These are phyloP conservation scores for Callinectes sapidus DNA, from an alignment of 2,888 invertebrate genomes.

Conservation along the genomic window DNA sequence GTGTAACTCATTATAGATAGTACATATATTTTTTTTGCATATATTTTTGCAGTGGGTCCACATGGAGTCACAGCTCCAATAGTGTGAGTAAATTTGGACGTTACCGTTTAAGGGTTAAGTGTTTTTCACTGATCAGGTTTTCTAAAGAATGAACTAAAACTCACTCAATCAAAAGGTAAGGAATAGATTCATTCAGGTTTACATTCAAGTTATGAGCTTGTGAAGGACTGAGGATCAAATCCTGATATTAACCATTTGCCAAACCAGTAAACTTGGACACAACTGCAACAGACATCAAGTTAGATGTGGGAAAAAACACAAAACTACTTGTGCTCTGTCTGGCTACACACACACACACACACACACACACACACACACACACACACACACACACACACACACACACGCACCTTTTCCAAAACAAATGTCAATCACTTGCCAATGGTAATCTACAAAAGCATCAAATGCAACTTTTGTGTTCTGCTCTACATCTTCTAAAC, in stretches of 20 bases:
- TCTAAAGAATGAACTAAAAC: background rate
- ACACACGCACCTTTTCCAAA: background rate
- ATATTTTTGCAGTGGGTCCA: no score
- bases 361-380: conserved; percentile 25
- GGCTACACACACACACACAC: conserved; percentile 21
- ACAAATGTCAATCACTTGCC: background rate
- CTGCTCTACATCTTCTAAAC: background rate
- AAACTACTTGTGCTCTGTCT: background rate
- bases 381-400: conserved; percentile 25
- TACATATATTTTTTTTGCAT: no score
- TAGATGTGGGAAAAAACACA: background rate
- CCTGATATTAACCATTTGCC: background rate
- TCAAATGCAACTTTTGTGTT: background rate
- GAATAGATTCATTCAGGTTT: background rate
- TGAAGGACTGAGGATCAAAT: background rate
- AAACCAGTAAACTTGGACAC: background rate
- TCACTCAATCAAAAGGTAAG: background rate
- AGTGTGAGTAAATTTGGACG: no score
- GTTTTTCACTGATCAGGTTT: background rate
- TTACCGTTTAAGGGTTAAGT: background rate
- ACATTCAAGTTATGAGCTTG: background rate
- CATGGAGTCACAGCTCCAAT: no score
- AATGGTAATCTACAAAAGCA: conserved; percentile 2
- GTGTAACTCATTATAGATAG: no score
- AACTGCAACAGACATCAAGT: background rate